Base-by-base conservation (phyloP, 2,113 vertebrate species). In the Pituophis catenifer region DNA sequence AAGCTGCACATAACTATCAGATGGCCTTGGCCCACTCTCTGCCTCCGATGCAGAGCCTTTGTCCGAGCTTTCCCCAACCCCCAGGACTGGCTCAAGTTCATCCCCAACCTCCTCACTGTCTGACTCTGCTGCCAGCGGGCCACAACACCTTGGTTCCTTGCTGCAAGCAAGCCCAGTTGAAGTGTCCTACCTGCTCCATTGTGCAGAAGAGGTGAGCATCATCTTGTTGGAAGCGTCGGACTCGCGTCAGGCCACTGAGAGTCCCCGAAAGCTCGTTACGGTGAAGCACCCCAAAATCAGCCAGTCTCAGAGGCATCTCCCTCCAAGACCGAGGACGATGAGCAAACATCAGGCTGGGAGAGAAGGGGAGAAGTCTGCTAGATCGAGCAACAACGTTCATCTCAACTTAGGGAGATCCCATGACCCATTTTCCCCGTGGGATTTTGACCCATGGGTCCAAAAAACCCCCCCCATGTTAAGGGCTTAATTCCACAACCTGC, bases 141-240 rank as follows among this genome's bases (percentile, higher is more conserved):
- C 52, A 52, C 52, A 52, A 10, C 52, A 50, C 48, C 48, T 50
- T 50, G 48, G 0, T 62, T 11, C 62, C 86, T 7, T 55, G 5
- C 5, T 8, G 44, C 10, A 1, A 1, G 29, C 26, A 17, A 86
- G 1, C 23, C 23, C 23, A 3, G 2, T 8, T 13, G 5, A 3
- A 7, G 8, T 6, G 58, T n/a, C 55, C 92, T 23, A 99, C 99
- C 99, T 99, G 99, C 89, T 99, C 99, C 97, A 99, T 98, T 0
- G 97, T 97, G 96, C 99, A 99, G 96, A 99, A 99, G 95, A 99
- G 99, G 97, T 99, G 99, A 15, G 99, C 99, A 3, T 99, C 99
- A 6, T 99, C 99, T 96, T 99, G 99, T 86, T 99, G 98, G 97
- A 99, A 99, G 53, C 99, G 98, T 0, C 99, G 97, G 0, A 99